These are phyloP conservation scores for Sinocyclocheilus rhinocerous DNA, from an alignment of 2,113 vertebrate genomes.

Conservation along the genomic window DNA sequence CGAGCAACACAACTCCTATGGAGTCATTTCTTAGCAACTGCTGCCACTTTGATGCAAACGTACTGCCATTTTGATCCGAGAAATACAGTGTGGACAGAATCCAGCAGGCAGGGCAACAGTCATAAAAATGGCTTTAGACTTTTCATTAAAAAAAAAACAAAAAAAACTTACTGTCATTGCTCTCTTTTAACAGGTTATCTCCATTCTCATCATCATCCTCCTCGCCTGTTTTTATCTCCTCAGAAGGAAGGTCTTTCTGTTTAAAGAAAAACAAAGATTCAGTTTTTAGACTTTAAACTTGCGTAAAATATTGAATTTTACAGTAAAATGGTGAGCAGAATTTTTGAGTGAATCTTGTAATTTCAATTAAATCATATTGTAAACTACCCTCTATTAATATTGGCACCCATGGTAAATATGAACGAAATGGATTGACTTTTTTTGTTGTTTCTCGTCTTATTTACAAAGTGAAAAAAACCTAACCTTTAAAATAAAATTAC, in stretches of 20 bases:
- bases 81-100: neutral
- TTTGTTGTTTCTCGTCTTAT: too few species aligned
- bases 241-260: slow-evolving; percentile 91
- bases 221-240: slow-evolving; percentile 99
- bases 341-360: neutral
- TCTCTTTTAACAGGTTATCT: slow-evolving; percentile 96
- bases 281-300: neutral
- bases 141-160: neutral
- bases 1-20: neutral
- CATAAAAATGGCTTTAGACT: neutral
- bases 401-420: neutral
- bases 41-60: neutral
- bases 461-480: too few species aligned
- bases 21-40: neutral
- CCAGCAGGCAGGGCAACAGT: neutral
- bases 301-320: neutral
- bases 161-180: slow-evolving; percentile 90
- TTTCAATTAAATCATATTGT: neutral
- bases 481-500: neutral
- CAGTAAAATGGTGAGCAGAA: neutral
- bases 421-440: neutral
- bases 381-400: neutral
- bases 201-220: slow-evolving; percentile 97
- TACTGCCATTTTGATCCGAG: neutral
- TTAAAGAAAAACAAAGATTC: neutral